A percentile compares a stretch with the other conserved stretches of the same genome.
These are phyloP conservation scores for Dendrolimus punctatus DNA, from an alignment of 1,140 invertebrate genomes.

Conservation along the genomic window DNA sequence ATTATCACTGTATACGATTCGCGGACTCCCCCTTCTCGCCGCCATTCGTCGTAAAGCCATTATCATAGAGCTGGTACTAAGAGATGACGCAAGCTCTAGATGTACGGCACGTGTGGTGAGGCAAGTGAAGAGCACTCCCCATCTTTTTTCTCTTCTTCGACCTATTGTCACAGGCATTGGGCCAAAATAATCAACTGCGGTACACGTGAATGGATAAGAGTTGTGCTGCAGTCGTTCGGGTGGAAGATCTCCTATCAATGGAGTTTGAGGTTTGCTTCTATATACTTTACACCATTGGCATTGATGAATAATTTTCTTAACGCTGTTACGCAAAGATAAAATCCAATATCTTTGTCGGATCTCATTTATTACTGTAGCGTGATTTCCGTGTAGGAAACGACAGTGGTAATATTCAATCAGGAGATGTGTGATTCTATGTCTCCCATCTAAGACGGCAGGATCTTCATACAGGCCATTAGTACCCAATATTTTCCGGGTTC, in stretches of 20 bases:
- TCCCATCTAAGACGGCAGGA: constrained; percentile 4
- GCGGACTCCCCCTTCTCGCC: no score
- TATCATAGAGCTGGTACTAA: no score
- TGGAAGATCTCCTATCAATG: constrained; percentile 5
- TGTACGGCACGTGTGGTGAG: no score
- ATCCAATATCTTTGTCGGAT: constrained; percentile 10
- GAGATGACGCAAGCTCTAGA: no score
- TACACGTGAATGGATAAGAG: constrained; percentile 23
- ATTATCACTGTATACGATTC: no score
- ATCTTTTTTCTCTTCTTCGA: no score
- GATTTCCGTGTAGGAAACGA: constrained; percentile 11
- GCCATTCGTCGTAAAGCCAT: no score
- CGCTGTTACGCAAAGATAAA: constrained; percentile 5
- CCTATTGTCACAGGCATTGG: no score
- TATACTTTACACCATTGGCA: constrained; percentile 5
- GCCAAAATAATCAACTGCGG: no score
- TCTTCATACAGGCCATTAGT: constrained; percentile 1
- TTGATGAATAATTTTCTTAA: background rate
- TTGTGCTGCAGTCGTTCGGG: constrained; percentile 4
- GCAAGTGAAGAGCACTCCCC: no score
- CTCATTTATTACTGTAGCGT: constrained; percentile 15
- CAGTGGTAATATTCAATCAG: constrained; percentile 10
- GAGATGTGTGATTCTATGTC: background rate
- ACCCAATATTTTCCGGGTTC: background rate
- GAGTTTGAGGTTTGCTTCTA: background rate